Evolutionary conservation across 2,888 invertebrate species (phyloP), one percentile per base, ranked within the genome.

Genomic region (Cactoblastis cactorum): DNA sequence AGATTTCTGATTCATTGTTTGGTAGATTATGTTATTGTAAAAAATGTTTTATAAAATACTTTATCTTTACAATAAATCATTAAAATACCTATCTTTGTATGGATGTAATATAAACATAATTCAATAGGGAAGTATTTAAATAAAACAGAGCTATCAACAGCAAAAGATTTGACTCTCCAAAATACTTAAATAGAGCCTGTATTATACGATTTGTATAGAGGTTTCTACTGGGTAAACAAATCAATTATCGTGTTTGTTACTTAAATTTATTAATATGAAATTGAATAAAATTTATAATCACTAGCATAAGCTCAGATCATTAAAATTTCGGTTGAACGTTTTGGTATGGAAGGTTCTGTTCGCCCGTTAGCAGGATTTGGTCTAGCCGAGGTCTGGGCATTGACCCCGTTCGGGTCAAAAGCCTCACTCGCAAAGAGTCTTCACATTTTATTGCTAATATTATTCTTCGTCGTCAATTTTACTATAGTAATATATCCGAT

Each of bases 321-420:
- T 37, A 37, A 11, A 3, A 15, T 9, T 17, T 37, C 8, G 37
- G 17, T 15, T 17, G 14, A 5, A 11, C 17, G 17, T 35, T 15
- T 24, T 41, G 39, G 5, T 6, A 14, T 8, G 15, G 18, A 9
- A 47, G 50, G 35, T 51, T 46, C 52, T 14, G 47, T 46, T 53
- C 52, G 38, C 45, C 45, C 39, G 52, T 57, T 52, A 53, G 49
- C 50, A 51, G 41, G 51, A 59, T 63, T 64, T 65, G 62, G 65
- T 63, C 71, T 72, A 74, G 76, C 60, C 59, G 63, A 58, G 70
- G n/a, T 62, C 56, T 57, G 55, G 62, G 53, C 78, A 62, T 70
- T 77, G 80, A 83, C 75, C 84, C 64, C 73, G 52, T 52, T 45
- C 71, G 69, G 85, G 84, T 83, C 83, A 82, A 83, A 69, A 69